These are phyloP conservation scores for Aelia acuminata DNA, from an alignment of 2,888 invertebrate species.

Conservation along the genomic window DNA sequence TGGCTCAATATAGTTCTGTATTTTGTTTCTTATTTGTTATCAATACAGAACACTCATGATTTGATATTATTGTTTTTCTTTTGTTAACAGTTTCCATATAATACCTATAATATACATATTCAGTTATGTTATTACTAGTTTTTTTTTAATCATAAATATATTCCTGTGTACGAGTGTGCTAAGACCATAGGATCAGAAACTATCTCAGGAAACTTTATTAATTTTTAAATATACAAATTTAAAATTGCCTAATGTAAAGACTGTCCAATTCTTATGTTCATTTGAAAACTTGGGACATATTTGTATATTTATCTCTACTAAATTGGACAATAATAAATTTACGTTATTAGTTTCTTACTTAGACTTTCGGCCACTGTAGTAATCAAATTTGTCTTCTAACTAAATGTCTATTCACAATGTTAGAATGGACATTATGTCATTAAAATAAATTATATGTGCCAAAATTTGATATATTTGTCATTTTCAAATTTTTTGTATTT, in stretches of 20 bases:
- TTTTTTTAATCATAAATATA: constrained; percentile 22
- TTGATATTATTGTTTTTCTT: constrained; percentile 46
- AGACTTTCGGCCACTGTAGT: constrained; percentile 55
- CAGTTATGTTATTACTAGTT: constrained; percentile 51
- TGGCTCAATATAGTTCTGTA: constrained; percentile 62
- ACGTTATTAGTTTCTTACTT: constrained; percentile 53
- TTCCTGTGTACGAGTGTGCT: constrained; percentile 43
- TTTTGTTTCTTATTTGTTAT: constrained; percentile 60
- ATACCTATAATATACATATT: constrained; percentile 53
- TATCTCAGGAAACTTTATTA: constrained; percentile 44
- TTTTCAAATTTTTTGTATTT: constrained; percentile 53
- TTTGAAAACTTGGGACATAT: constrained; percentile 53
- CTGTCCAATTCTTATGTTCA: constrained; percentile 60
- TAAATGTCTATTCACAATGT: constrained; percentile 33
- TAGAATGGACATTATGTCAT: constrained; percentile 33
- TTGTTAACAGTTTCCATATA: constrained; percentile 54
- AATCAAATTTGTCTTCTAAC: constrained; percentile 53
- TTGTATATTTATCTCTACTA: constrained; percentile 50
- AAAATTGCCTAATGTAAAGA: constrained; percentile 55
- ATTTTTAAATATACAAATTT: constrained; percentile 45
- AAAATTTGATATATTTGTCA: constrained; percentile 53
- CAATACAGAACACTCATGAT: constrained; percentile 46
- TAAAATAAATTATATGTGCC: constrained; percentile 58
- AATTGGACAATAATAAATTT: constrained; percentile 61
- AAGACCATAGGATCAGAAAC: constrained; percentile 60